Percentiles rank a stretch among this genome's conserved stretches.
phyloP scores from a whole-genome alignment of 2,113 vertebrate genomes.

The Orcinus orca region DNA sequence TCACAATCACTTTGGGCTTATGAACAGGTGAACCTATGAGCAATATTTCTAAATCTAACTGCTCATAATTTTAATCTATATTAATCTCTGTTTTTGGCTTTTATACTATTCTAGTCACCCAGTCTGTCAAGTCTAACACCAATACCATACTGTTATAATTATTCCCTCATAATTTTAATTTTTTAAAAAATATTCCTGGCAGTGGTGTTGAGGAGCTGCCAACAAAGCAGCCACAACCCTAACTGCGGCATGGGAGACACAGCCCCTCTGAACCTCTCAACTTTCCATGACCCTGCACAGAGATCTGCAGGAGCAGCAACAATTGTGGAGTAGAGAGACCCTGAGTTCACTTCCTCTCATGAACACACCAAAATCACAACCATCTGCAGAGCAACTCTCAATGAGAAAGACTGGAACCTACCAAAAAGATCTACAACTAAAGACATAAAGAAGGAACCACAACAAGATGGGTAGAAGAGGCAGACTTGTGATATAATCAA shows the following conservation, averaged over 20 bases:
- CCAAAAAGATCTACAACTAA: neutral
- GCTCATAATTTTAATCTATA: constrained; percentile 66
- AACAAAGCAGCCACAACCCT: neutral
- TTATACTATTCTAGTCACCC: constrained; percentile 53
- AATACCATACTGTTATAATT: constrained; percentile 59
- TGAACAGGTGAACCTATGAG: constrained; percentile 49
- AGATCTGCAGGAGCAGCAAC: neutral
- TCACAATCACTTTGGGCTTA: constrained; percentile 4
- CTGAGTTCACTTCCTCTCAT: neutral
- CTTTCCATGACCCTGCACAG: neutral
- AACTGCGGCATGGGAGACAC: neutral
- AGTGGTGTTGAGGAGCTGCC: neutral
- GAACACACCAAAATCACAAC: neutral
- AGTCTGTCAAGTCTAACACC: constrained; percentile 67
- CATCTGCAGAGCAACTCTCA: neutral
- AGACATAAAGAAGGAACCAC: neutral
- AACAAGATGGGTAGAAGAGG: neutral
- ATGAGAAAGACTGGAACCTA: neutral
- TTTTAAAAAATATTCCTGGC: neutral
- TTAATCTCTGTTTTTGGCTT: constrained; percentile 57
- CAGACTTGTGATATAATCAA: neutral
- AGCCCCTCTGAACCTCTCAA: neutral
- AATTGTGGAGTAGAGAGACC: neutral
- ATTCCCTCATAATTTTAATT: constrained; percentile 57
- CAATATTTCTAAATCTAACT: constrained; percentile 47